These are phyloP conservation scores for Paedocypris micromegethes DNA, from an alignment of 2,797 vertebrate species.

Conservation along the genomic window DNA sequence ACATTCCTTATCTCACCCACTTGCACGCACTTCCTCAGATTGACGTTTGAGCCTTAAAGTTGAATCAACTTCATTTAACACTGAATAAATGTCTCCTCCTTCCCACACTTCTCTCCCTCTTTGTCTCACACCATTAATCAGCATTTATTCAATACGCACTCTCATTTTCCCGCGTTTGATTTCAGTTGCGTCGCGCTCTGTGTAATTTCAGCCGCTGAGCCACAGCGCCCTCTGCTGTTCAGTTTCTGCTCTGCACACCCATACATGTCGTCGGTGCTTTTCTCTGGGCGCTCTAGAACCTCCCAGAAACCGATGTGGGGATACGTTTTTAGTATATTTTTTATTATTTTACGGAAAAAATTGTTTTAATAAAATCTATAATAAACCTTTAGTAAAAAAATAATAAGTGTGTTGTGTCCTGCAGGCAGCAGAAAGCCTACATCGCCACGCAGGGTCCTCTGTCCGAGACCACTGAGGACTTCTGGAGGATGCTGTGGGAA, in stretches of 20 bases:
- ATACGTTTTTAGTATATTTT: no score
- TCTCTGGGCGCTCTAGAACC: no score
- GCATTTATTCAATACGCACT: background rate
- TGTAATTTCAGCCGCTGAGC: background rate
- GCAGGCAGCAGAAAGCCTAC: conserved; percentile 94
- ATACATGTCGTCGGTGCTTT: no score
- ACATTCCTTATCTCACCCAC: no score
- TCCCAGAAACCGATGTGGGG: no score
- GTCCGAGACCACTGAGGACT: conserved; percentile 93
- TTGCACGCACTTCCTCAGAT: no score
- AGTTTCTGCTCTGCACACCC: background rate
- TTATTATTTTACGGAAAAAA: no score
- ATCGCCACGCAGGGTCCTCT: conserved; percentile 93
- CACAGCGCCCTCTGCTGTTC: conserved; percentile 45
- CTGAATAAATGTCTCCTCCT: background rate
- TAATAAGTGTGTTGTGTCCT: conserved; percentile 29
- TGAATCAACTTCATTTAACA: no score
- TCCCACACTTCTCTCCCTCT: conserved; percentile 8
- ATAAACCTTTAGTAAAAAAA: no score
- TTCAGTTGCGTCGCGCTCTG: background rate
- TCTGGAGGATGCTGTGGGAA: conserved; percentile 99
- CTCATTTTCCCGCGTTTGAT: background rate
- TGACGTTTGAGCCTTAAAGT: no score
- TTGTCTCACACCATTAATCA: background rate
- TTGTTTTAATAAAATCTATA: no score